Evolutionary conservation across 2,113 vertebrate genomes (phyloP), one percentile per base, ranked within the genome.

Genomic region (Hystrix brachyura): DNA sequence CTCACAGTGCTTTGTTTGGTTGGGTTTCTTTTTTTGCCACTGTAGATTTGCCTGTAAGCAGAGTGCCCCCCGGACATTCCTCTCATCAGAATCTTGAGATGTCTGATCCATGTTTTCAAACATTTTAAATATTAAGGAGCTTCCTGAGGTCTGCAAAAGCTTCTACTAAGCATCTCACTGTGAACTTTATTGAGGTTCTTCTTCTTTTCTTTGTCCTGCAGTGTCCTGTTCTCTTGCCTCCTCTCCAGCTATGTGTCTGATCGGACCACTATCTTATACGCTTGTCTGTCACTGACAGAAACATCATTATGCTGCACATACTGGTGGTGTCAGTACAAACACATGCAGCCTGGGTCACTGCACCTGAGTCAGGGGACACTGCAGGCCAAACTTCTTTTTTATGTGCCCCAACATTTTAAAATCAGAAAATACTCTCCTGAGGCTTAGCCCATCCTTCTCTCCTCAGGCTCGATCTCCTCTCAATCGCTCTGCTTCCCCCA

Each of bases 21-120:
- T 38, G 38, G 23, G 25, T 43, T 34, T 74, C 11, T 17, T 18
- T 17, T 32, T 27, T 71, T 15, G 9, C 43, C 15, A 9, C 23
- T 57, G 14, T 32, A 53, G 46, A 76, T 65, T 8, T 34, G n/a
- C 71, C 71, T 34, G 13, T 86, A 14, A 78, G 25, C 13, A 4
- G 27, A 3, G 0, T 38, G 17, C 23, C 8, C 19, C 18, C 1
- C 25, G 18, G 13, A 14, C 7, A 15, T 19, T 3, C 46, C 21
- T 29, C n/a, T 64, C 9, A 3, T 5, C 43, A 62, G 17, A 53
- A 23, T 21, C 48, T 67, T n/a, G 27, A 10, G 62, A 29, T 14
- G 46, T 34, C 38, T 48, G 62, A 19, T n/a, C 19, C 64, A 25
- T 13, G 48, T 17, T 69, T 25, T n/a, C 48, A 53, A 53, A 10